phyloP scores from a whole-genome alignment of 2,113 vertebrate genomes.

The Mobula birostris region DNA sequence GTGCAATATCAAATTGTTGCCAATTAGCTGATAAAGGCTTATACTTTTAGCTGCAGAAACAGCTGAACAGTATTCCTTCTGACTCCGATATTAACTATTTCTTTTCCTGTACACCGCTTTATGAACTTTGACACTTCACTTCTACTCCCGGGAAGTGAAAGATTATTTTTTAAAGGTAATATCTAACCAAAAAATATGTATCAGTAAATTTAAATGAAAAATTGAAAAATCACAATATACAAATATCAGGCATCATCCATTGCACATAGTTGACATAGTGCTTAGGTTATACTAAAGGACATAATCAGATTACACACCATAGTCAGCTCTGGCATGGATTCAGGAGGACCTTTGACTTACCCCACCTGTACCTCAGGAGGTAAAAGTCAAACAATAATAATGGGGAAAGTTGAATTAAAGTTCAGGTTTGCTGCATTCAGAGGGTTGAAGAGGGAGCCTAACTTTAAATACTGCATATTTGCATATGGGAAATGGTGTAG shows the following conservation, averaged over 20 bases:
- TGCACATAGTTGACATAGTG: not conserved
- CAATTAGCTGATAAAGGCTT: conserved; percentile 28
- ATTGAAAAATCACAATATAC: not conserved
- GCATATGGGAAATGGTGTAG: not conserved
- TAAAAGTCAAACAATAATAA: not conserved
- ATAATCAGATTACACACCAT: not conserved
- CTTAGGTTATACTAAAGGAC: not conserved
- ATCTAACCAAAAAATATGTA: not conserved
- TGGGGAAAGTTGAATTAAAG: not conserved
- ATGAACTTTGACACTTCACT: not conserved
- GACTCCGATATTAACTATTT: conserved; percentile 25
- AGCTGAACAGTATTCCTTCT: not conserved
- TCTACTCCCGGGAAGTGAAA: not conserved
- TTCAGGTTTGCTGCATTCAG: not conserved
- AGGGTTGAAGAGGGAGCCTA: not conserved
- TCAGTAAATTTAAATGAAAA: not conserved
- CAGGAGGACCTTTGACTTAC: not conserved
- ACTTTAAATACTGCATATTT: not conserved
- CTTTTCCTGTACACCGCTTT: not conserved
- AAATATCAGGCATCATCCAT: not conserved
- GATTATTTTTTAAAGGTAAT: not conserved
- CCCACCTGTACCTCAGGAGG: not conserved
- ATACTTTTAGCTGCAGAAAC: not conserved
- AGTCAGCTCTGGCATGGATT: not conserved
- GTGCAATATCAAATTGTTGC: conserved; percentile 22